phyloP scores from a whole-genome alignment of 2,113 vertebrate species.

The Spermophilus dauricus region DNA sequence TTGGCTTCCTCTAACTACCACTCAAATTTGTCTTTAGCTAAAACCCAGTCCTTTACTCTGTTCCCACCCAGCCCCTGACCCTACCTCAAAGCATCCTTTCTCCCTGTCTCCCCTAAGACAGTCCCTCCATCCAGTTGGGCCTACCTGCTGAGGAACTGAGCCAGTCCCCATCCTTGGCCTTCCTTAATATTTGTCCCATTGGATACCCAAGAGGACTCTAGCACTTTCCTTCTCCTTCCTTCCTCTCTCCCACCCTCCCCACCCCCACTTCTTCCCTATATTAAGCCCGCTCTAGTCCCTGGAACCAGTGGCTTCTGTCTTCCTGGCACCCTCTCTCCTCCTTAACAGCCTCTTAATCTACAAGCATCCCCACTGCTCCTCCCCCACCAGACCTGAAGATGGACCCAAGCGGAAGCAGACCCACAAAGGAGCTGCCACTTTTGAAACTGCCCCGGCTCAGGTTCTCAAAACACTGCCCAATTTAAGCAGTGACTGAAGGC shows the following conservation, averaged over 20 bases:
- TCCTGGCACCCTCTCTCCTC: not conserved
- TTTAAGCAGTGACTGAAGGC: not conserved
- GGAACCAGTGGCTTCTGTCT: not conserved
- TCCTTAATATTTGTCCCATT: not conserved
- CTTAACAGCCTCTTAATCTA: not conserved
- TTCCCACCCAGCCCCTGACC: not conserved
- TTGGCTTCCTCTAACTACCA: not conserved
- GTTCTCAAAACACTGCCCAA: not conserved
- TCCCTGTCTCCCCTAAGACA: not conserved
- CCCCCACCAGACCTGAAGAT: slow-evolving; percentile 51
- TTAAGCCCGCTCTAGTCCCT: not conserved
- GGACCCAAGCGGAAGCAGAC: slow-evolving; percentile 52
- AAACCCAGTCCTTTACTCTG: not conserved
- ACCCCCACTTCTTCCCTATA: not conserved
- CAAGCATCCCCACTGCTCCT: not conserved
- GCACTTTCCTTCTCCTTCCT: not conserved
- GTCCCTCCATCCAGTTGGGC: not conserved
- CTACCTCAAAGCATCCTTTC: not conserved
- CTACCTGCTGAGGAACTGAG: not conserved
- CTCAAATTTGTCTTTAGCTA: not conserved
- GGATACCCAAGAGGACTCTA: not conserved
- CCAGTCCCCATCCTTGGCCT: not conserved
- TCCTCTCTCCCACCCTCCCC: not conserved
- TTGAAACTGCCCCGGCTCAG: slow-evolving; percentile 58
- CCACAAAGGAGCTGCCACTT: slow-evolving; percentile 51